Percentiles rank a stretch among this genome's conserved stretches.
Conservation (phyloP, 2,797 vertebrate species). For the Sebastes oblongus region DNA sequence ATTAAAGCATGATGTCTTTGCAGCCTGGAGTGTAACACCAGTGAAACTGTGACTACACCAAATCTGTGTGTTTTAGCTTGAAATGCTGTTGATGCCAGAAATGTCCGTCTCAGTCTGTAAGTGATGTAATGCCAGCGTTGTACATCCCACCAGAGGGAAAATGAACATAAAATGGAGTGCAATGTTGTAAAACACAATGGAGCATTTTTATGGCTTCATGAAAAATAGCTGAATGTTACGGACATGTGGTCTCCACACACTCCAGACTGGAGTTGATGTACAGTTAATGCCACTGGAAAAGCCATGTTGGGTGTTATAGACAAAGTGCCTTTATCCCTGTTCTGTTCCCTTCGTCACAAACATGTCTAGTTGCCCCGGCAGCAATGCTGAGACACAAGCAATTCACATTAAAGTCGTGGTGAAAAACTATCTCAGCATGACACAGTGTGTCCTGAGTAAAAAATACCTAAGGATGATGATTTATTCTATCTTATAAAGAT, state of each 20-base stretch:
- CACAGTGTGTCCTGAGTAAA: conserved; percentile 10
- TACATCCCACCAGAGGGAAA: conserved; percentile 13
- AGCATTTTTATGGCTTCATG: conserved; percentile 33
- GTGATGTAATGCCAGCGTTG: conserved; percentile 7
- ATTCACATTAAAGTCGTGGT: conserved; percentile 31
- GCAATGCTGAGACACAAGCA: conserved; percentile 2
- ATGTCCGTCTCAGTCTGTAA: neutral
- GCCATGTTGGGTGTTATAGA: conserved; percentile 1
- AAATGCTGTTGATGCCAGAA: neutral
- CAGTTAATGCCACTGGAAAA: conserved; percentile 30
- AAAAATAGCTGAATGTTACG: conserved; percentile 12
- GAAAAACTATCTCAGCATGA: conserved; percentile 38
- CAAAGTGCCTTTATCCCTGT: neutral
- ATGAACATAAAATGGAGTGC: conserved; percentile 22
- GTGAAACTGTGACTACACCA: neutral
- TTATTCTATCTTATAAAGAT: neutral
- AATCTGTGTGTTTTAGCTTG: neutral
- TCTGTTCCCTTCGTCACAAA: conserved; percentile 4
- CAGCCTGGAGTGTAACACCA: neutral
- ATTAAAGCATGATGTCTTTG: neutral
- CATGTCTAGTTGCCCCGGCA: conserved; percentile 11
- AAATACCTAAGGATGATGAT: conserved; percentile 2
- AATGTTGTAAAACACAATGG: conserved; percentile 41
- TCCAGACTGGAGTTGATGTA: conserved; percentile 13
- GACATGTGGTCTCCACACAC: conserved; percentile 13